Percentiles rank a stretch among this genome's conserved stretches.
Conservation (phyloP, 1,140 invertebrate genomes). For the Anadara kagoshimensis region DNA sequence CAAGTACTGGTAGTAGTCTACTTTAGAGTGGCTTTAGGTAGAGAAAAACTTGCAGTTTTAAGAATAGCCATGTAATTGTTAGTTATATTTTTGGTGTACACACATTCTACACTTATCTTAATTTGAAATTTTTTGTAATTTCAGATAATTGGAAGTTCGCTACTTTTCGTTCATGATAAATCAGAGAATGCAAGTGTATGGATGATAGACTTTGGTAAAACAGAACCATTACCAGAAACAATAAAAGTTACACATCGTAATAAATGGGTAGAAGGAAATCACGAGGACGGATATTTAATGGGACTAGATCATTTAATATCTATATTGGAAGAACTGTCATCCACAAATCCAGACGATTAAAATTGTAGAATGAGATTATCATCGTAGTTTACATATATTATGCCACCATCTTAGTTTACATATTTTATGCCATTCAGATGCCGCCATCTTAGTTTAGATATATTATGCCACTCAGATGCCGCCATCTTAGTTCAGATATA, state of each 20-base stretch:
- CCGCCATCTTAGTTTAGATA: too few species aligned
- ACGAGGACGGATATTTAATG: constrained; percentile 97
- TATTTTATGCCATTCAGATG: too few species aligned
- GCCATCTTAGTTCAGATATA: too few species aligned
- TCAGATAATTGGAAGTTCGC: constrained; percentile 94
- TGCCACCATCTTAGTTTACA: too few species aligned
- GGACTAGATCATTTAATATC: constrained; percentile 95
- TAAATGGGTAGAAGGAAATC: constrained; percentile 96
- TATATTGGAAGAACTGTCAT: constrained; percentile 75
- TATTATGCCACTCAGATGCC: too few species aligned
- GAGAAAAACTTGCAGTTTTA: too few species aligned
- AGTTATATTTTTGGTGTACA: too few species aligned
- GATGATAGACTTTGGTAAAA: constrained; percentile 99
- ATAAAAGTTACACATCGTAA: constrained; percentile 86
- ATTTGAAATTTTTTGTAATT: constrained; percentile 48
- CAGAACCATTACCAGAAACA: constrained; percentile 85
- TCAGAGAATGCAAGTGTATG: constrained; percentile 88
- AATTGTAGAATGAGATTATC: neutral
- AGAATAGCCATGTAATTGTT: too few species aligned
- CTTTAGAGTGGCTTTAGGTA: too few species aligned
- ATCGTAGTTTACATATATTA: neutral
- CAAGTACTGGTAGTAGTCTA: too few species aligned
- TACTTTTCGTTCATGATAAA: constrained; percentile 96
- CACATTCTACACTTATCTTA: too few species aligned
- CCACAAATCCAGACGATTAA: constrained; percentile 76